Conservation (phyloP, 2,797 vertebrate species). For the Pelobates cultripes region DNA sequence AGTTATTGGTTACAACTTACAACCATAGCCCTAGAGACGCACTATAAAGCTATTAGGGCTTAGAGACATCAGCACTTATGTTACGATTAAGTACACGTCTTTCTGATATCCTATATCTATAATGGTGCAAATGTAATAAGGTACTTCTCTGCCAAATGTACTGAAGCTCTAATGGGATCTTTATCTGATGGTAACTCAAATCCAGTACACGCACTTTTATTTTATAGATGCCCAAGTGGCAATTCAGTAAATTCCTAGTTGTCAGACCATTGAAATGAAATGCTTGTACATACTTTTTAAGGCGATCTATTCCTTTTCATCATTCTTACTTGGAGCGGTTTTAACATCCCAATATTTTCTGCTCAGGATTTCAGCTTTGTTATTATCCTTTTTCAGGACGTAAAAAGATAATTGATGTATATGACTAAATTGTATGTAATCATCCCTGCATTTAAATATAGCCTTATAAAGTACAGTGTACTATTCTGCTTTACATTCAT, state of each 20-base stretch:
- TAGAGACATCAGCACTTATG: slow-evolving; percentile 23
- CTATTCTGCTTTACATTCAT: too few species aligned
- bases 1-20: background rate
- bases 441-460: background rate
- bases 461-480: background rate
- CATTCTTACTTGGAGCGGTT: background rate
- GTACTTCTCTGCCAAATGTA: slow-evolving; percentile 44
- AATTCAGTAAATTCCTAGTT: slow-evolving; percentile 40
- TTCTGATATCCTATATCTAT: slow-evolving; percentile 42
- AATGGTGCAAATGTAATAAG: slow-evolving; percentile 40
- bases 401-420: background rate
- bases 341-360: slow-evolving; percentile 6
- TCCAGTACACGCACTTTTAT: slow-evolving; percentile 39
- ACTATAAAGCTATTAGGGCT: slow-evolving; percentile 24
- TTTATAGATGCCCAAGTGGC: slow-evolving; percentile 35
- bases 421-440: background rate
- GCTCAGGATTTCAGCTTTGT: background rate
- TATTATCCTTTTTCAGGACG: background rate
- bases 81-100: slow-evolving; percentile 25
- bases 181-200: slow-evolving; percentile 53
- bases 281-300: slow-evolving; percentile 1
- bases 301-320: background rate
- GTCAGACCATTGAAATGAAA: slow-evolving; percentile 34
- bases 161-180: slow-evolving; percentile 42
- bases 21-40: background rate